Conservation (phyloP, 2,888 invertebrate genomes). For the Corbicula japonica region DNA sequence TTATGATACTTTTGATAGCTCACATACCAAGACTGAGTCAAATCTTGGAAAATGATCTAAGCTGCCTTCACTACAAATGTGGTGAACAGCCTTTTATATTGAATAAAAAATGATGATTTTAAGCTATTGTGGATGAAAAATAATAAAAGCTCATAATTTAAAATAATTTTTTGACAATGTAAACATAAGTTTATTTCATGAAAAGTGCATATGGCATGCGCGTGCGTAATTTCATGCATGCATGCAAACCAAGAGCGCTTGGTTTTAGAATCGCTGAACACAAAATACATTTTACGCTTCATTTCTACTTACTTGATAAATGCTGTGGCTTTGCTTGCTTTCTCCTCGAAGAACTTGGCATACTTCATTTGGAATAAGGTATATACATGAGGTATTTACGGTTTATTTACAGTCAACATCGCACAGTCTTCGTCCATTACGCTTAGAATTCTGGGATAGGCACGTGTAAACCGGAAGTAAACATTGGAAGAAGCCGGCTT, state of each 20-base stretch:
- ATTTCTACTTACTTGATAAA: slow-evolving; percentile 73
- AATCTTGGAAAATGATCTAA: too few relatives aligned
- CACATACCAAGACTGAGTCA: too few relatives aligned
- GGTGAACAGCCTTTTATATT: too few relatives aligned
- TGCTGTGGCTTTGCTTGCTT: slow-evolving; percentile 82
- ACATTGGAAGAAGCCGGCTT: slow-evolving; percentile 28
- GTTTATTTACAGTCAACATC: slow-evolving; percentile 74
- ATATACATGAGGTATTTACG: slow-evolving; percentile 70
- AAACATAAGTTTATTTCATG: too few relatives aligned
- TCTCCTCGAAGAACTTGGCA: slow-evolving; percentile 80
- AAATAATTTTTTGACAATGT: too few relatives aligned
- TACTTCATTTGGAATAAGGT: slow-evolving; percentile 59
- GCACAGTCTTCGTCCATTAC: slow-evolving; percentile 76
- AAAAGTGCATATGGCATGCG: slow-evolving; percentile 71
- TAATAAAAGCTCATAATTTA: too few relatives aligned
- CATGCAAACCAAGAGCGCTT: slow-evolving; percentile 78
- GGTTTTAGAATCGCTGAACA: slow-evolving; percentile 8
- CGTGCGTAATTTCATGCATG: slow-evolving; percentile 81
- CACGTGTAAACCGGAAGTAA: slow-evolving; percentile 69
- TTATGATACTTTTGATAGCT: too few relatives aligned
- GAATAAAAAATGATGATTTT: too few relatives aligned
- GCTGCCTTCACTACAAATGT: too few relatives aligned
- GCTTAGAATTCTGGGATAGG: slow-evolving; percentile 74
- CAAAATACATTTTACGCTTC: slow-evolving; percentile 32
- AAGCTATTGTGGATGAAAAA: too few relatives aligned